Evolutionary conservation across 2,113 vertebrate genomes (phyloP), one percentile per base, ranked within the genome.

Genomic region (Corythaixoides concolor): DNA sequence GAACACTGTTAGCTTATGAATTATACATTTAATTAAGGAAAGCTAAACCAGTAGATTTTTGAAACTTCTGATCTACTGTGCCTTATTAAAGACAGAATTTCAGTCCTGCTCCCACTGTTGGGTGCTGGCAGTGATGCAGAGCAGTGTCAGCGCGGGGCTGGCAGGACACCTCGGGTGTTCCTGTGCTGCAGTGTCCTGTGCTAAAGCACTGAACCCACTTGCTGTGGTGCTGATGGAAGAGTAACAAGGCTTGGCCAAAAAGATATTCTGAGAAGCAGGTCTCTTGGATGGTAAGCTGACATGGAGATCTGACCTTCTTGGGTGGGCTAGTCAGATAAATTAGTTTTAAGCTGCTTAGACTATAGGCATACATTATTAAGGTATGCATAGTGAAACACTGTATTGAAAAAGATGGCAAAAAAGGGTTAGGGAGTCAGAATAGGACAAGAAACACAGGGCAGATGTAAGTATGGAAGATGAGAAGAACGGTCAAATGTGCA

Each of bases 11-110:
- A 76, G 88, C 80, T 98, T 97, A 97, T 98, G 97, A 97, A 98
- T 98, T 98, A 98, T 97, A 93, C 97, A 98, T 98, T 98, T 98
- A 98, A 98, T 98, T 98, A 98, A 97, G 95, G 95, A 88, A 96
- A 97, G 94, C 92, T 97, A 98, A 98, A 98, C 87, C 87, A 84
- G 73, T 89, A 60, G 92, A 72, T 84, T 98, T 98, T 96, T 89
- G 76, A 90, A 97, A 97, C 64, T 97, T 97, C 62, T 92, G 96
- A 93, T 98, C 97, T 98, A 92, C 83, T 83, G 81, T 68, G 66
- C 63, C 92, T 92, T 79, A 84, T 91, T 95, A 95, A 90, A 96
- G 89, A 55, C 11, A 80, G 70, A 73, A 64, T 97, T 96, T 82
- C 88, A 90, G 68, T 52, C 63, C 32, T 32, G 73, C 41, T 95